These are phyloP conservation scores for Morone chrysops DNA, from an alignment of 2,113 vertebrate species.

Conservation along the genomic window DNA sequence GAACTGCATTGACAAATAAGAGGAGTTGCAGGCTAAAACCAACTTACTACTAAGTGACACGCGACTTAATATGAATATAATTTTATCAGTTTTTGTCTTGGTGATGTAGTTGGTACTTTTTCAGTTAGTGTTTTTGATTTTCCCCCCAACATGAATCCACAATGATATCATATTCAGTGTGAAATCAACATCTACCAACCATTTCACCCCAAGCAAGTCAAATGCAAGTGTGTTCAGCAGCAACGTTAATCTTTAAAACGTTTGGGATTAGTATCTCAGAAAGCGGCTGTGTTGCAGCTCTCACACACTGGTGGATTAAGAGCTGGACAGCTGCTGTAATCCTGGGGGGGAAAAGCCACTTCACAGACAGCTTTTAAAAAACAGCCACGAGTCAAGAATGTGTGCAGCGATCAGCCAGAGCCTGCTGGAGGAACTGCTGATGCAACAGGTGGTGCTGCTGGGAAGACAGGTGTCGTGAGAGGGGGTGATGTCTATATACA, in stretches of 20 bases:
- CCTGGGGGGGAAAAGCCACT: constrained; percentile 55
- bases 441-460: constrained; percentile 71
- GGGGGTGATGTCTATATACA: constrained; percentile 41
- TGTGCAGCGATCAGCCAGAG: constrained; percentile 37
- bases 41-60: not conserved
- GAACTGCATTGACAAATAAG: not conserved
- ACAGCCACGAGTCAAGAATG: constrained; percentile 43
- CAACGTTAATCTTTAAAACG: constrained; percentile 57
- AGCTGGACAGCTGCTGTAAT: constrained; percentile 70
- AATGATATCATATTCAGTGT: not conserved
- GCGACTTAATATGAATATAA: not conserved
- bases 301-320: constrained; percentile 52
- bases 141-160: too few species aligned
- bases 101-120: not conserved
- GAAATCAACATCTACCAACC: not conserved
- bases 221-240: not conserved
- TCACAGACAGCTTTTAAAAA: constrained; percentile 35
- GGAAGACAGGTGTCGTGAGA: constrained; percentile 61
- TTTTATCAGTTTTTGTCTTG: not conserved
- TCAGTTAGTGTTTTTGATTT: not conserved
- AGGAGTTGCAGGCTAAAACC: not conserved
- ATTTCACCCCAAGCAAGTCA: not conserved
- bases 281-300: constrained; percentile 27
- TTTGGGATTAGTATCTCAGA: constrained; percentile 33
- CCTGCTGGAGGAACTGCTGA: constrained; percentile 46